Evolutionary conservation across 2,113 vertebrate genomes (phyloP), one percentile per base, ranked within the genome.

Genomic region (rabbit (Oryctolagus cuniculus)): DNA sequence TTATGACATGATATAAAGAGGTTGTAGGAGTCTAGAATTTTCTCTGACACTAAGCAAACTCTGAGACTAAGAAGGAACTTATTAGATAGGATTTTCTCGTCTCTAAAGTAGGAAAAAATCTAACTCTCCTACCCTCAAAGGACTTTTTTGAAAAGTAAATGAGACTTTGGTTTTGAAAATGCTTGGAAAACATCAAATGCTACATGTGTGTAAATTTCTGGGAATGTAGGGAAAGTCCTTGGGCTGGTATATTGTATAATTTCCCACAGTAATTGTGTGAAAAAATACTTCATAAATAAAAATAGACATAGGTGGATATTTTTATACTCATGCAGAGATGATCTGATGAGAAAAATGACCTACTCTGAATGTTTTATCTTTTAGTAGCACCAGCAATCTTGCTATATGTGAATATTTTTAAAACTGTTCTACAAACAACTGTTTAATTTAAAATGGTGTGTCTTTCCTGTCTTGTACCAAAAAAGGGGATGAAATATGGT

Each of bases 381-480:
- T 87, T 82, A 86, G 31, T 82, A 66, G 36, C 58, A 78, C 6
- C 49, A 79, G n/a, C 31, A 31, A 34, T 81, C 17, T 91, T 91
- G 3, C 51, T n/a, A 29, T 29, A 38, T 15, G 66, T 88, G 73
- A 82, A 49, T 87, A 8, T 78, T 44, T 73, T 87, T 67, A 81
- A 93, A 96, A 27, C 10, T 16, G 61, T 87, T 16, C 61, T 70
- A 34, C 31, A 89, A 66, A 70, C 61, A n/a, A 6, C 25, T n/a
- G 0, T 77, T 90, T 95, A 38, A 75, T 51, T 93, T 94, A 85
- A 38, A 58, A 79, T 87, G 73, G 67, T 86, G 22, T 24, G 3
- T 81, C 44, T 90, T 89, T 63, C 81, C 10, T 77, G 15, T 61
- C 61, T 90, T 92, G 93, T 58, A 21, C 51, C 44, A 88, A 95